These are phyloP conservation scores for Anableps anableps DNA, from an alignment of 2,797 vertebrate genomes.

Conservation along the genomic window DNA sequence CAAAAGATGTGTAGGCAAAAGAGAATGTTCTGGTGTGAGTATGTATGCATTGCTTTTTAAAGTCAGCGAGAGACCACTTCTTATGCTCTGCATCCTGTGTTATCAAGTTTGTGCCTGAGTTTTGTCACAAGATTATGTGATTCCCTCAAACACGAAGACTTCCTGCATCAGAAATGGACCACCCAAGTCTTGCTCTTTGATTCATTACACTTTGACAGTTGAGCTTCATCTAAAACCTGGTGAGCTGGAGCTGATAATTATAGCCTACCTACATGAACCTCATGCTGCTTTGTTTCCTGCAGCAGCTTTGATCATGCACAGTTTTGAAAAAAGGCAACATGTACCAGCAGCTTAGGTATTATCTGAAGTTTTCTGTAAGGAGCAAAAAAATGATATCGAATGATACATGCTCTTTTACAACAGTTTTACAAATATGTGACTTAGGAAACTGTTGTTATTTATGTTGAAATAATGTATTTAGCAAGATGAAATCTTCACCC, in stretches of 20 bases:
- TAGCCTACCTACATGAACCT: not conserved
- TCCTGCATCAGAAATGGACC: constrained; percentile 8
- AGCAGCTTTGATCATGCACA: not conserved
- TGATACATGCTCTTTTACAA: not conserved
- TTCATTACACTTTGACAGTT: not conserved
- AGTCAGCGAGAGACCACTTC: constrained; percentile 6
- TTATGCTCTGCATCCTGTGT: not conserved
- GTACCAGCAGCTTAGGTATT: not conserved
- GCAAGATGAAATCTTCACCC: not conserved
- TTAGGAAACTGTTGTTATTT: not conserved
- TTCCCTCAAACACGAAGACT: constrained; percentile 49
- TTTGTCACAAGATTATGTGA: constrained; percentile 21
- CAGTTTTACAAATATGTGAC: not conserved
- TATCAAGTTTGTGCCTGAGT: constrained; percentile 16
- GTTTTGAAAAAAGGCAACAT: not conserved
- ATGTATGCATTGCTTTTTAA: constrained; percentile 29
- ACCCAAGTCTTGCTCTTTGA: not conserved
- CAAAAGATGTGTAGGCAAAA: constrained; percentile 4
- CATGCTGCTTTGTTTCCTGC: not conserved
- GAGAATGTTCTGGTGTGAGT: not conserved
- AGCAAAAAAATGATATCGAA: not conserved
- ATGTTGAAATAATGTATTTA: not conserved
- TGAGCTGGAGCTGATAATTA: not conserved
- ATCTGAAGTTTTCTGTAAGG: not conserved
- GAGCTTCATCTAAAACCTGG: not conserved